phyloP scores from a whole-genome alignment of 2,797 vertebrate species.

The Anniella stebbinsi region DNA sequence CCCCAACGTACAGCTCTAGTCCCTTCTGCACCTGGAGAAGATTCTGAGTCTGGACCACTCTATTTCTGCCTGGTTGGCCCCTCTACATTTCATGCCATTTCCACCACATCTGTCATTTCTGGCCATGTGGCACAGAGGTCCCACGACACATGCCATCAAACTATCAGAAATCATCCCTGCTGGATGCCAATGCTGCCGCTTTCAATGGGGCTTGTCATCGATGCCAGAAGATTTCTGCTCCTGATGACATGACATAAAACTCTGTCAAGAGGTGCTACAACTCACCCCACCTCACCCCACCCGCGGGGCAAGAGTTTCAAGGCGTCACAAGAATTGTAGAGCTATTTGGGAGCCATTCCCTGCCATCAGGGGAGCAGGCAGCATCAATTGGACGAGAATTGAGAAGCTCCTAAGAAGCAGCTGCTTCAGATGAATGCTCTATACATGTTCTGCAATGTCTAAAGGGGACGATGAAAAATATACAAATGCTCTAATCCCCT shows the following conservation, averaged over 20 bases:
- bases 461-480: conserved; percentile 61
- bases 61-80: not conserved
- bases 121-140: not conserved
- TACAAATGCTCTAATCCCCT: conserved; percentile 62
- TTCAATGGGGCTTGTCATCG: not conserved
- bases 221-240: not conserved
- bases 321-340: conserved; percentile 22
- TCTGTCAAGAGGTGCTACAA: conserved; percentile 29
- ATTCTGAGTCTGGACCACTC: not conserved
- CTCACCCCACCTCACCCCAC: not conserved
- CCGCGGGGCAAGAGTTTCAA: conserved; percentile 33
- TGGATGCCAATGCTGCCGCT: conserved; percentile 2
- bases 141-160: not conserved
- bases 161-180: conserved; percentile 1
- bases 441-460: conserved; percentile 61
- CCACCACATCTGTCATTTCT: not conserved
- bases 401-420: conserved; percentile 57
- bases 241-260: not conserved
- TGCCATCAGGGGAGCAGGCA: conserved; percentile 41
- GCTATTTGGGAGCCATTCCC: conserved; percentile 5
- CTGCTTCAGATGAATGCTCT: conserved; percentile 51
- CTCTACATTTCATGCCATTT: not conserved
- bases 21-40: not conserved
- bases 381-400: conserved; percentile 35
- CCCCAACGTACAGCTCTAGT: not conserved